These are phyloP conservation scores for Tyria jacobaeae DNA, from an alignment of 2,888 invertebrate genomes.

Conservation along the genomic window DNA sequence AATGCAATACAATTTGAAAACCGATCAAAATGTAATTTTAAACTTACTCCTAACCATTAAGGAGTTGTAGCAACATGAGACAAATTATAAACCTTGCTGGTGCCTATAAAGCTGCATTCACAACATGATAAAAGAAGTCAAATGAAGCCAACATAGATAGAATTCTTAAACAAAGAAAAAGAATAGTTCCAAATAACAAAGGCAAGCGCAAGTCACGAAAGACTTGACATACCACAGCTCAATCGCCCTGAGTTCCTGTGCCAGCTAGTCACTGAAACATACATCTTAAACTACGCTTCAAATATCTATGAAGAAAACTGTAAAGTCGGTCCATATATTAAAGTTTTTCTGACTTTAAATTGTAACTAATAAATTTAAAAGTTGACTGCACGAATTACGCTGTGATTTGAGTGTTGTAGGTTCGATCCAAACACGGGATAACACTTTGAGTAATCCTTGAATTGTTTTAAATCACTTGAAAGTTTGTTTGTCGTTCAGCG, in stretches of 20 bases:
- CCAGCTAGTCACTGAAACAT: constrained; percentile 41
- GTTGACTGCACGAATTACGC: too few relatives aligned
- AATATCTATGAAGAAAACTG: not conserved
- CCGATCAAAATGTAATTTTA: too few relatives aligned
- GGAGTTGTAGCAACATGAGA: too few relatives aligned
- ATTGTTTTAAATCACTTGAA: too few relatives aligned
- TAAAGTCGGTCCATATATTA: not conserved
- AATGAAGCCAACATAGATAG: not conserved
- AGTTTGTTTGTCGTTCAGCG: too few relatives aligned
- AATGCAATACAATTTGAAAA: too few relatives aligned
- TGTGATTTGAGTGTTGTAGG: too few relatives aligned
- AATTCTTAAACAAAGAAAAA: not conserved
- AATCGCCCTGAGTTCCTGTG: constrained; percentile 45
- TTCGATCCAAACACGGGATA: too few relatives aligned
- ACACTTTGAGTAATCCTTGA: too few relatives aligned
- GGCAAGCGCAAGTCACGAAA: constrained; percentile 8
- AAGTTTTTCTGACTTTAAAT: too few relatives aligned
- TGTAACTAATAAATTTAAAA: not conserved
- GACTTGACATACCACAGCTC: constrained; percentile 32
- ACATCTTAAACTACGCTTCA: not conserved
- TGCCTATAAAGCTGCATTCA: not conserved
- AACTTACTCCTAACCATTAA: too few relatives aligned
- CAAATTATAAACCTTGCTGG: too few relatives aligned
- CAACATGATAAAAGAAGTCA: not conserved
- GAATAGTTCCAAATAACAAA: not conserved